Conservation (phyloP, 23 tunicate genomes). For the Styela clava region DNA sequence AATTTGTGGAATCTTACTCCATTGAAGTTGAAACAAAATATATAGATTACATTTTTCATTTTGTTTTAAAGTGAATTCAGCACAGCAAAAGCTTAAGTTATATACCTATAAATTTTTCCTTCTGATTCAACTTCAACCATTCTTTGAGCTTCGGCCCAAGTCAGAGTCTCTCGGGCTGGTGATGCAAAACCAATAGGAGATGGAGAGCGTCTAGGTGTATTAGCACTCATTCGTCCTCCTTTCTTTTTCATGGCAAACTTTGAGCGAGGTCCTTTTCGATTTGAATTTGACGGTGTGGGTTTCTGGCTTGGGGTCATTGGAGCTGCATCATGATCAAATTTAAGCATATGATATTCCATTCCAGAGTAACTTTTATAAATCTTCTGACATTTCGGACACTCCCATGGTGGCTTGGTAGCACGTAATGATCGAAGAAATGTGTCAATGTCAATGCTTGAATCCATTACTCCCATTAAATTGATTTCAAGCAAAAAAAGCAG, state of each 20-base stretch:
- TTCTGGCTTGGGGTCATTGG: slow-evolving; percentile 41
- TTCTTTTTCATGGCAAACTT: slow-evolving; percentile 72
- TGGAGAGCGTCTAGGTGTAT: slow-evolving; percentile 44
- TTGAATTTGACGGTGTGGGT: slow-evolving; percentile 28
- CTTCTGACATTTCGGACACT: slow-evolving; percentile 78
- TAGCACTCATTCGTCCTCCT: slow-evolving; percentile 9
- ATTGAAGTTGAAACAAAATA: no score
- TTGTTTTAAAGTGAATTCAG: no score
- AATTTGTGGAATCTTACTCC: no score
- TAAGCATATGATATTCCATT: slow-evolving; percentile 66
- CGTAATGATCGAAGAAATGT: slow-evolving; percentile 43
- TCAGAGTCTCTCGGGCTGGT: slow-evolving; percentile 65
- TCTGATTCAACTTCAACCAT: slow-evolving; percentile 92
- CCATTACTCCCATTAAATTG: slow-evolving; percentile 22
- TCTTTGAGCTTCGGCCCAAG: slow-evolving; percentile 97
- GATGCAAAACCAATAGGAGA: slow-evolving; percentile 63
- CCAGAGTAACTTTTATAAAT: slow-evolving; percentile 65
- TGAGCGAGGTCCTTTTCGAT: slow-evolving; percentile 21
- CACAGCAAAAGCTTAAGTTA: no score
- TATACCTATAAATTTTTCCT: slow-evolving; percentile 68
- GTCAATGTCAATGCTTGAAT: slow-evolving; percentile 29
- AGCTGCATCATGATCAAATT: slow-evolving; percentile 53
- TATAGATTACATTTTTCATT: no score
- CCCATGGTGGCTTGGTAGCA: slow-evolving; percentile 85
- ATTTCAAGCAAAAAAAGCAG: no score